Base-by-base conservation (phyloP, 1,140 invertebrate genomes). In the Drosophila carrolli region DNA sequence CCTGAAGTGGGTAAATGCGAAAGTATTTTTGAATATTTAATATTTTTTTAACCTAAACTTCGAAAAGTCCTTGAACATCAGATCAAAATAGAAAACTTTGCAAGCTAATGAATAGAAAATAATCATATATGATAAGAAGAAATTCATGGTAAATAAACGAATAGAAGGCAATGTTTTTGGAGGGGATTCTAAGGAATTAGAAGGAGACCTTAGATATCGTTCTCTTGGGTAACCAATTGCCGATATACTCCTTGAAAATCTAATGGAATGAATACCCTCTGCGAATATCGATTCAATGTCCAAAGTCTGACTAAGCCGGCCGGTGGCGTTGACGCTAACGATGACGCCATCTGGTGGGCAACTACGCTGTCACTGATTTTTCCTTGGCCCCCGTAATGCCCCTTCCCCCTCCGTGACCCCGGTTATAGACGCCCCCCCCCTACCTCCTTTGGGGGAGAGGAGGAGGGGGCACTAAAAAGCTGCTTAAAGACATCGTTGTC, bases 261-360 rank as follows among this genome's bases (percentile, higher is more conserved):
- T 1, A 14, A 5, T 2, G 5, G 29, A 40, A 19, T 70, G 29
- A 40, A 19, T 70, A 40, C 62, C 66, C 62, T 38, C 14, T 19
- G 35, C 14, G 48, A 73, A 82, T 78, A 82, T 82, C 79, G 68
- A 82, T 82, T 72, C 67, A 44, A 68, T 37, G 56, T 57, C 54
- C 55, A 43, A 70, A 70, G 62, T 70, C 61, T 67, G 53, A 59
- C 61, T 78, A 71, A 78, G 67, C 75, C 75, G 66, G 73, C 54
- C 71, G 78, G 78, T 73, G 51, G 76, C 63, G 50, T 59, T 78
- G 74, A 63, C 75, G 75, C 72, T 74, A 66, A 48, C 76, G 77
- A 81, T 82, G 79, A 82, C 79, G 79, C 68, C 79, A 82, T 82
- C 81, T 83, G 81, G 70, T 59, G 81, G 65, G 56, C 50, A 47